Percentiles rank a stretch among this genome's conserved stretches.
Evolutionary conservation across 1,140 invertebrate species (phyloP).

Genomic region (Drosophila pallidifrons): DNA sequence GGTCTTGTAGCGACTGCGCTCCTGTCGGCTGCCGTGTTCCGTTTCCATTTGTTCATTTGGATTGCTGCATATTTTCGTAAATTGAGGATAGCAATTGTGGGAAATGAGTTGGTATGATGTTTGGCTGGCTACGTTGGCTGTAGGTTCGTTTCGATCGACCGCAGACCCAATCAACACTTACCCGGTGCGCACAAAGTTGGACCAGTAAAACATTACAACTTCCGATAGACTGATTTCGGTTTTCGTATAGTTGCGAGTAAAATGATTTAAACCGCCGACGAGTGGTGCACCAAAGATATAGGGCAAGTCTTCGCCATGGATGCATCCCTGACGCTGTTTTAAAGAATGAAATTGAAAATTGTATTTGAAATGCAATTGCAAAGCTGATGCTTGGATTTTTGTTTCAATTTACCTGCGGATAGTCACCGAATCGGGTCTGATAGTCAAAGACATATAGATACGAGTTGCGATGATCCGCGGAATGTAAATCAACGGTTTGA

Average conservation of each 20-base stretch:
- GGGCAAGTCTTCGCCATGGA: constrained; percentile 96
- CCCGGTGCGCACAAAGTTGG: constrained; percentile 99
- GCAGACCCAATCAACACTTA: constrained; percentile 86
- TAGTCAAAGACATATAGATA: constrained; percentile 98
- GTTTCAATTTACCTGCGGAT: constrained; percentile 90
- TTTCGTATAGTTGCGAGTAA: constrained; percentile 95
- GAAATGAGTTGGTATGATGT: not conserved
- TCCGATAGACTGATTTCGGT: constrained; percentile 95
- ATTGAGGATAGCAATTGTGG: constrained; percentile 4
- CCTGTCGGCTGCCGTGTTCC: constrained; percentile 89
- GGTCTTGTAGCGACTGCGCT: constrained; percentile 91
- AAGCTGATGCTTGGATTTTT: not conserved
- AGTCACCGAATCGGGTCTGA: constrained; percentile 96
- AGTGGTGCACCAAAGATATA: constrained; percentile 94
- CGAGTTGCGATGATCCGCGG: constrained; percentile 92
- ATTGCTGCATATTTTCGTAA: constrained; percentile 88
- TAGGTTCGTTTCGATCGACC: constrained; percentile 3
- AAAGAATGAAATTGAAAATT: constrained; percentile 10
- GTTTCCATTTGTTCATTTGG: constrained; percentile 93
- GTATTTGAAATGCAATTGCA: constrained; percentile 6
- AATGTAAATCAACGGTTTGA: constrained; percentile 96
- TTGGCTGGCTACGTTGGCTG: not conserved
- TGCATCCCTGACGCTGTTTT: constrained; percentile 92
- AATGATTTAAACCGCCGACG: constrained; percentile 93
- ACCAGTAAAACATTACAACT: constrained; percentile 96